Percentiles rank a stretch among this genome's conserved stretches.
These are phyloP conservation scores for Galerucella pusilla DNA, from an alignment of 2,888 invertebrate species.

Conservation along the genomic window DNA sequence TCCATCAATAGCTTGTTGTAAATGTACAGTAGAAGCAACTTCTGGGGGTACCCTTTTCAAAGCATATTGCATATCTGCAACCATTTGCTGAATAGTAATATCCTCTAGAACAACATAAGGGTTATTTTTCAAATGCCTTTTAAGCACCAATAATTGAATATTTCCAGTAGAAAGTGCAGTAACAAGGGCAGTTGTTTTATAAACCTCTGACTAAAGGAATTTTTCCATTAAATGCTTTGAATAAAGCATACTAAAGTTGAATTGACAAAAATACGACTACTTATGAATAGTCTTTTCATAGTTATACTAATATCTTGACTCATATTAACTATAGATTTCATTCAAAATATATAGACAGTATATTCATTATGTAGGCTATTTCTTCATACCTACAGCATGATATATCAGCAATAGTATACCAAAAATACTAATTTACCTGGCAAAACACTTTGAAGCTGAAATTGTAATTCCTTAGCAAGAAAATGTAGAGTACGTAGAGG, in stretches of 20 bases:
- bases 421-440: constrained; percentile 52
- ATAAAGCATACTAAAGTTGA: neutral
- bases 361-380: too few species aligned
- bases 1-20: constrained; percentile 50
- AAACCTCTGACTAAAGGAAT: too few species aligned
- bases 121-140: constrained; percentile 19
- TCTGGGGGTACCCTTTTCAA: constrained; percentile 62
- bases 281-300: too few species aligned
- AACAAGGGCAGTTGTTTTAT: too few species aligned
- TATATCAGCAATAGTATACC: neutral
- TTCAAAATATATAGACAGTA: too few species aligned
- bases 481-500: constrained; percentile 63
- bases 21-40: constrained; percentile 56
- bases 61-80: constrained; percentile 61
- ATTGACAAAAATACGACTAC: too few species aligned
- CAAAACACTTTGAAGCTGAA: constrained; percentile 54
- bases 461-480: constrained; percentile 61
- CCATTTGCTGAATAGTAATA: constrained; percentile 58
- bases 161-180: neutral
- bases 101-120: constrained; percentile 54
- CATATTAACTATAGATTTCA: too few species aligned
- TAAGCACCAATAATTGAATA: neutral
- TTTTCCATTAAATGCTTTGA: neutral
- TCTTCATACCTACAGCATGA: too few species aligned
- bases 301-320: too few species aligned